Base-by-base conservation (phyloP, 2,888 invertebrate species). In the Lasioglossum villosulum region DNA sequence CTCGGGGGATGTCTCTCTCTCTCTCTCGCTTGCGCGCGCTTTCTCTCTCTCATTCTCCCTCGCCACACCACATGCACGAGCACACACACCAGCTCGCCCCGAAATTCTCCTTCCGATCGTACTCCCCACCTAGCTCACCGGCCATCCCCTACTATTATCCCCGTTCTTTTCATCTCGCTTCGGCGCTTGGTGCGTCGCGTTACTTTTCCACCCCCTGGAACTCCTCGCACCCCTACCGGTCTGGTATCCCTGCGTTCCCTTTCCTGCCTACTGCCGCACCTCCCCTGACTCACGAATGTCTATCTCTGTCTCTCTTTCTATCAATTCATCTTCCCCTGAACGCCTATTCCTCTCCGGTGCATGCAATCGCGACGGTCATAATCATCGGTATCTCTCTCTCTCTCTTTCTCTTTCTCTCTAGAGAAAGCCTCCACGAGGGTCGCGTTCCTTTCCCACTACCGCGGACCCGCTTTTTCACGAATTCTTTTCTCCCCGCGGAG, bases 341-440 rank as follows among this genome's bases (percentile, higher is more conserved):
- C 48, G 45, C 2, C 84, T 34, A n/a, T 85, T 76, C 42, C 63
- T 52, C 76, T 48, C 52, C 63, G 63, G 27, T 42, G 70, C 78
- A 52, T 71, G 27, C 27, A 76, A 71, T 80, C 83, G 71, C 78
- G 59, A 39, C 75, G 78, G 63, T 82, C 79, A 76, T 86, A 87
- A 89, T 87, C 87, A 87, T 88, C 85, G 83, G 71, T 80, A 78
- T 82, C n/a, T 23, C 10, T n/a, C 48, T 19, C 48, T 52, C 56
- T 56, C 19, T 48, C 23, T 48, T n/a, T n/a, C 19, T 48, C 52
- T n/a, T 1, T n/a, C 56, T n/a, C n/a, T 12, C 12, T 12, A 70
- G 78, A 75, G 81, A 76, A 78, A 52, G 73, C 78, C 30, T 77
- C 37, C 70, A 37, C 68, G 23, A 34, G 68, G 63, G 63, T 63